phyloP scores from a whole-genome alignment of 2,888 invertebrate genomes.

The Calephelis perditalis region DNA sequence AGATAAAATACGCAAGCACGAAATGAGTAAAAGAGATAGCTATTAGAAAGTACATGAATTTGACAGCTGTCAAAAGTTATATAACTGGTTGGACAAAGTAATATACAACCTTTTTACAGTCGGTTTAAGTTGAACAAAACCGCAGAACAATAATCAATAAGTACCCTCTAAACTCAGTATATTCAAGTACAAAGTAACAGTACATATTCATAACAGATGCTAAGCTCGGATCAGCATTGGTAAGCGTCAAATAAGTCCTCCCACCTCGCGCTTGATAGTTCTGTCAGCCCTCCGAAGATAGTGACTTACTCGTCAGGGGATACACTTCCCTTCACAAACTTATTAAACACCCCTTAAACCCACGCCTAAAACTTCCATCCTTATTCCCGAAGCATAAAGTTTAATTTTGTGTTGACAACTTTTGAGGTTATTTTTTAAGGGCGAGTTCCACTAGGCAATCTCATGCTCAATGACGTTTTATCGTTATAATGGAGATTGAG shows the following conservation, averaged over 20 bases:
- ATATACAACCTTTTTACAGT: too few species aligned
- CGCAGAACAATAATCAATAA: too few species aligned
- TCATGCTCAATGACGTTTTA: constrained; percentile 71
- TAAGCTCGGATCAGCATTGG: constrained; percentile 19
- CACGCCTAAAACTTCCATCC: constrained; percentile 12
- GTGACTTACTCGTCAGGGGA: constrained; percentile 49
- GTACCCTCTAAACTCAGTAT: too few species aligned
- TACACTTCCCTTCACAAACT: constrained; percentile 43
- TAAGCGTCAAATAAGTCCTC: constrained; percentile 20
- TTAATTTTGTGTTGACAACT: constrained; percentile 27
- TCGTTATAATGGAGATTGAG: constrained; percentile 66
- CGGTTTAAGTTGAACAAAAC: too few species aligned
- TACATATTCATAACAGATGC: constrained; percentile 11
- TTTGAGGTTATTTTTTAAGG: constrained; percentile 21
- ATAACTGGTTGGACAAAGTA: too few species aligned
- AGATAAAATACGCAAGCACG: too few species aligned
- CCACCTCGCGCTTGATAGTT: constrained; percentile 31
- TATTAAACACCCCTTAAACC: background rate
- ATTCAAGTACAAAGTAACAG: background rate
- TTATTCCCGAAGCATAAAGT: constrained; percentile 27
- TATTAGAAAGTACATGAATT: too few species aligned
- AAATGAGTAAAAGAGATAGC: too few species aligned
- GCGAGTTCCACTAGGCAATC: constrained; percentile 49
- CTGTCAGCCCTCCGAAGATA: constrained; percentile 48
- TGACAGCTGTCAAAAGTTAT: too few species aligned